Evolutionary conservation across 53 echinoderm and acorn worm genomes (phyloP), one percentile per base, ranked within the genome.

Genomic region (Pentamera pediparva): DNA sequence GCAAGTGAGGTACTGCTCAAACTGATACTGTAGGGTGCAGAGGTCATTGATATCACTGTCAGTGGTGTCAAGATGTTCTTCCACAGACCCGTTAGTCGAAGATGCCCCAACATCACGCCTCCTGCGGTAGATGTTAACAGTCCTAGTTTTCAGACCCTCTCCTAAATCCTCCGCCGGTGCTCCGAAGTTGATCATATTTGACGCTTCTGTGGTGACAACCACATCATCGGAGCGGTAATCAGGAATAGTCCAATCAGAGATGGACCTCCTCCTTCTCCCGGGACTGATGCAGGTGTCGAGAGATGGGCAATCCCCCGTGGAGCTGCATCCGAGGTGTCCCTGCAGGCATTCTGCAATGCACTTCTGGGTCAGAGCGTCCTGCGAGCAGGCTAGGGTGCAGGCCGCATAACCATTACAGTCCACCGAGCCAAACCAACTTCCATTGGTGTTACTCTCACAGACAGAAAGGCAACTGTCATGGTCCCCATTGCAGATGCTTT

Each of bases 341-440:
- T 79, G 61, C 35, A 86, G 71, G 60, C 86, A 86, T 5, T 32
- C 37, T 36, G 49, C 21, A 9, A 35, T 53, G 32, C 78, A 78
- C 30, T 59, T 57, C 0, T 78, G 17, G n/a, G n/a, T n/a, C 13
- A 21, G 6, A 24, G 18, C 22, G 9, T 18, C 2, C 4, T 17
- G 24, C 2, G 70, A 32, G 55, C 86, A 86, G 15, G 65, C 70
- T 19, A 79, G 15, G 18, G 27, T 25, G 45, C 55, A 70, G 72
- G 63, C 50, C 29, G 74, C 62, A 52, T 39, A 41, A 32, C 35
- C 34, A 20, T 70, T 59, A 39, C 39, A 45, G 37, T 67, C 59
- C 4, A 51, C 15, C 25, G 62, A 25, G 32, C 37, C 6, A 48
- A 37, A 31, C 25, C n/a, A n/a, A n/a, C n/a, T n/a, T n/a, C n/a